phyloP scores from a whole-genome alignment of 2,888 invertebrate species.

The Epsilonema sp. region DNA sequence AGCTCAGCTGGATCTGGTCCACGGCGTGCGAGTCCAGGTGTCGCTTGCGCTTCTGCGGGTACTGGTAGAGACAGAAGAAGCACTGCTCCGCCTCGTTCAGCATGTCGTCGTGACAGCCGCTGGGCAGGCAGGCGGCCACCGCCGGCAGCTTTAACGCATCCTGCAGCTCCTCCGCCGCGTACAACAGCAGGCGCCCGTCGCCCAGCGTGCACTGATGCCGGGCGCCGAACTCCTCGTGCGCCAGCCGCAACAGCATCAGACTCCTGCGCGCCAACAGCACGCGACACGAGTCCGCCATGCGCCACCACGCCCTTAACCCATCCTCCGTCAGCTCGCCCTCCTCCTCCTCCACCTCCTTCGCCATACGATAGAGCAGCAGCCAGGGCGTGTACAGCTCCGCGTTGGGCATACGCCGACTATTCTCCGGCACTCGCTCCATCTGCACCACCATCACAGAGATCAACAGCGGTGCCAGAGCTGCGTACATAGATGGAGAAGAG shows the following conservation, averaged over 20 bases:
- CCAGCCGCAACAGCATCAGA: slow-evolving; percentile 4
- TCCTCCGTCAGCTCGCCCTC: background rate
- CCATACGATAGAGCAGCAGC: slow-evolving; percentile 57
- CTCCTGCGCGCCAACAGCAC: slow-evolving; percentile 3
- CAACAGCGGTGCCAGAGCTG: no score
- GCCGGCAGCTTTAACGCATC: background rate
- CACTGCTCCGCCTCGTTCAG: slow-evolving; percentile 62
- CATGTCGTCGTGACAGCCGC: slow-evolving; percentile 37
- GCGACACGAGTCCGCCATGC: background rate
- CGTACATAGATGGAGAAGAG: no score
- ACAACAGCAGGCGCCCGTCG: background rate
- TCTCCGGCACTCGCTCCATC: no score
- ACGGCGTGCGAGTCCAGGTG: slow-evolving; percentile 3
- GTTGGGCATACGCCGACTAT: no score
- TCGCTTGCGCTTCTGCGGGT: slow-evolving; percentile 23
- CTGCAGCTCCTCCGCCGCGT: background rate
- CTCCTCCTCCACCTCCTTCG: background rate
- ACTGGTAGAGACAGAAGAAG: slow-evolving; percentile 54
- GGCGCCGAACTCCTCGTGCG: slow-evolving; percentile 5
- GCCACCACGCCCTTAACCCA: background rate
- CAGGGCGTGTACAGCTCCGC: slow-evolving; percentile 44
- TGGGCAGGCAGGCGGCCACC: no score
- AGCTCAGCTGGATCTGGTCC: slow-evolving; percentile 1
- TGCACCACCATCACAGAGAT: no score
- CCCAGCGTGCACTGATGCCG: background rate